Conservation (phyloP, 2,113 vertebrate genomes). For the Ceyx melanurus region DNA sequence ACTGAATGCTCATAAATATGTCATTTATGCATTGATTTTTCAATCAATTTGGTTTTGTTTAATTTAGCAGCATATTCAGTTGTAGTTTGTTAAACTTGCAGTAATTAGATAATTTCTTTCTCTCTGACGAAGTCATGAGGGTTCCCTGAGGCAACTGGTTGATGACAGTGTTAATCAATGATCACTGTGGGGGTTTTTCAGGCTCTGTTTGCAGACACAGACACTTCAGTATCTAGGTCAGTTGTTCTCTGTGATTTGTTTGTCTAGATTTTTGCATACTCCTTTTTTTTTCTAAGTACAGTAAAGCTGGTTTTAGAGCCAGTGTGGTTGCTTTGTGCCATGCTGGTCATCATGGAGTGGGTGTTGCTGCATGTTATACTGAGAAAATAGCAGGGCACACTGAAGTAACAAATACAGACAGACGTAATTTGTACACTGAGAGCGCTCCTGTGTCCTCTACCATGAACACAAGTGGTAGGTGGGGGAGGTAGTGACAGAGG, state of each 20-base stretch:
- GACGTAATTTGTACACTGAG: neutral
- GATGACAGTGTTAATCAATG: conserved; percentile 51
- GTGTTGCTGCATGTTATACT: neutral
- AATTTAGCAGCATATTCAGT: neutral
- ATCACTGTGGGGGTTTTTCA: neutral
- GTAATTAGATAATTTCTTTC: conserved; percentile 40
- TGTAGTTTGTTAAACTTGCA: conserved; percentile 3
- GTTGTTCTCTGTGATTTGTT: neutral
- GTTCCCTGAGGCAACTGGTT: conserved; percentile 17
- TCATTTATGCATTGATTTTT: conserved; percentile 4
- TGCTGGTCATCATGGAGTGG: neutral
- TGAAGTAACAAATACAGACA: neutral
- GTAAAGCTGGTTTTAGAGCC: neutral
- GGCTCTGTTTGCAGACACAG: conserved; percentile 7
- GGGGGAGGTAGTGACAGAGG: neutral
- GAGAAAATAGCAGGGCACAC: neutral
- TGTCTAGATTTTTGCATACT: neutral
- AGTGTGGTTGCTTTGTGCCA: neutral
- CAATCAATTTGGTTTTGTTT: conserved; percentile 15
- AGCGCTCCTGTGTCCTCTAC: neutral
- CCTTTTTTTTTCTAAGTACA: neutral
- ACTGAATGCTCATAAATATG: neutral
- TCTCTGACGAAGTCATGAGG: neutral
- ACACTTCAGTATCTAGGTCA: conserved; percentile 50
- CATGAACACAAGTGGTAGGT: neutral